phyloP scores from a whole-genome alignment of 2,113 vertebrate species.

The Cyanoliseus patagonus region DNA sequence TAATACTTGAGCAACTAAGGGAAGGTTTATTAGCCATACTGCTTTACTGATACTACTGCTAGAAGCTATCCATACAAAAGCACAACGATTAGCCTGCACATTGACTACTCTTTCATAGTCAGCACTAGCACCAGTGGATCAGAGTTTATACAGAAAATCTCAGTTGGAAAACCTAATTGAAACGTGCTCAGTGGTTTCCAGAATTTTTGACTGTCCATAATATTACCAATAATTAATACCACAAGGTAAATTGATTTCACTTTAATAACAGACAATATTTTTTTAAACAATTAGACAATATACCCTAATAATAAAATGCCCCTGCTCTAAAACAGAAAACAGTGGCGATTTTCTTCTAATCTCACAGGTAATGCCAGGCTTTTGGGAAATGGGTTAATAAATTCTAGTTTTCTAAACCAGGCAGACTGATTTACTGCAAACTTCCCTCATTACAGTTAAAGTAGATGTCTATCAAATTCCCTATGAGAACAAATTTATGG shows the following conservation, averaged over 20 bases:
- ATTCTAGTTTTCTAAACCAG: constrained; percentile 42
- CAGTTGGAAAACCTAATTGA: not conserved
- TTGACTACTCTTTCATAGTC: not conserved
- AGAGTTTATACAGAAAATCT: not conserved
- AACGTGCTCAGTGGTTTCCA: not conserved
- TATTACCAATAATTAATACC: not conserved
- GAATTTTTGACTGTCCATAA: not conserved
- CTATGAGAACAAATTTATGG: constrained; percentile 78
- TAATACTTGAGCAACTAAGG: constrained; percentile 47
- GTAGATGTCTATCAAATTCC: constrained; percentile 69
- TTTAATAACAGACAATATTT: not conserved
- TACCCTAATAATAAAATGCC: not conserved
- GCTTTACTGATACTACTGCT: constrained; percentile 23
- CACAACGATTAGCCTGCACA: not conserved
- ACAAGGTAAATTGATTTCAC: not conserved
- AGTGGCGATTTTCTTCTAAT: constrained; percentile 29
- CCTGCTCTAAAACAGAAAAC: not conserved
- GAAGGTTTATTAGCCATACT: constrained; percentile 58
- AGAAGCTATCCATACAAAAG: not conserved
- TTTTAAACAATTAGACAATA: constrained; percentile 11
- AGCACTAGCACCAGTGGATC: not conserved
- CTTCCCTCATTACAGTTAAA: constrained; percentile 53
- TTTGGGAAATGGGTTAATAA: constrained; percentile 58
- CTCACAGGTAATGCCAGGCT: not conserved
- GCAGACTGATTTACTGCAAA: constrained; percentile 44